Base-by-base conservation (phyloP, 2,888 invertebrate species). In the Pristionchus fissidentatus region DNA sequence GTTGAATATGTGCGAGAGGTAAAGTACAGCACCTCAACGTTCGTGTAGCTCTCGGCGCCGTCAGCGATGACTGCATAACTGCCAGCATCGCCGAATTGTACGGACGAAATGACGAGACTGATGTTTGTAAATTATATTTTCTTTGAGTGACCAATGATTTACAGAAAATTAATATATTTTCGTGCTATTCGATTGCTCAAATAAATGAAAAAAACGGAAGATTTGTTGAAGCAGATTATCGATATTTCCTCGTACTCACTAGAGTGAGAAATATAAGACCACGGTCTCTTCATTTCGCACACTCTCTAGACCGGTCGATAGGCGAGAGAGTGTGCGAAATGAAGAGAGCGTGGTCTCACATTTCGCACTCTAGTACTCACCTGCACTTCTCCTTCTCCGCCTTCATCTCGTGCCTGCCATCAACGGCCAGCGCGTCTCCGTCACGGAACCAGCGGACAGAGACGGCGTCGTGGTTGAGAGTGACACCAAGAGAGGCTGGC, bases 61-160 rank as follows among this genome's bases (percentile, higher is more conserved):
- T 90, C 88, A 32, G 88, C 89, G 4, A 87, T 79, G 32, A 90
- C 87, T 15, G 88, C 87, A 85, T 92, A 93, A 41, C 89, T 86
- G 5, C 93, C 93, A 22, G 87, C 87, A 85, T 92, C 92, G 26
- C 87, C 85, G 49, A 87, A 87, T 43, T 85, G 85, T 10, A 90
- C 88, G 73, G 90, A 87, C 22, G 87, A 83, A 43, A 93, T 89
- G 10, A 90, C 90, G 46, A 93, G 87, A 7, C 46, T 79, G 79
- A 26, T 41, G 8, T 60, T 60, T 15, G 46, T 10, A 46, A 10
- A 46, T 46, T 46, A 7, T 46, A 10, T 7, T 10, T 57, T 26
- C 22, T n/a, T 15, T 57, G 8, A 7, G n/a, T 57, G 13, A 22
- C 22, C 22, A 26, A 57, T 8, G 7, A n/a, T 57, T 57, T 57